Conservation (phyloP, 2,113 vertebrate species). For the Chauna torquata region DNA sequence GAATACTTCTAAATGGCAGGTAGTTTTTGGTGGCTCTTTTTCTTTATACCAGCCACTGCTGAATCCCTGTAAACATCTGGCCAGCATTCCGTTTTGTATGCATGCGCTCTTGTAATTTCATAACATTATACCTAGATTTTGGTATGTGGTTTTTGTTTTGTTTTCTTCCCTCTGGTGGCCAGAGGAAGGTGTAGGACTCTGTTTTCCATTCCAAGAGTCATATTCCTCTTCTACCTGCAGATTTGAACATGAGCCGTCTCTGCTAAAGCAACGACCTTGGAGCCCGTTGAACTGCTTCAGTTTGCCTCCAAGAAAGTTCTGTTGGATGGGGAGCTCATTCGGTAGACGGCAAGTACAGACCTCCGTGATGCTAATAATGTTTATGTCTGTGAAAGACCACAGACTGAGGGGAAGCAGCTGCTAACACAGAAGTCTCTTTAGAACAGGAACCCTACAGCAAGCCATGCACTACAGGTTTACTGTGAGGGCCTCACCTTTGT, state of each 20-base stretch:
- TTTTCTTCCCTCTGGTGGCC: not conserved
- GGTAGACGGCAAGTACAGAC: slow-evolving; percentile 90
- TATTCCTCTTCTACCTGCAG: slow-evolving; percentile 71
- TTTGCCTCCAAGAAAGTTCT: slow-evolving; percentile 92
- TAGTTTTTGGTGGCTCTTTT: not conserved
- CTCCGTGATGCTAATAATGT: not conserved
- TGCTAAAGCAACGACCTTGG: slow-evolving; percentile 94
- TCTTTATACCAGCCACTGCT: not conserved
- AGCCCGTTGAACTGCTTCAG: slow-evolving; percentile 91
- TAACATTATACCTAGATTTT: accelerated
- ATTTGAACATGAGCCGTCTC: slow-evolving; percentile 96
- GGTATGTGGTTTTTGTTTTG: too few relatives aligned
- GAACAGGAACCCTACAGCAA: not conserved
- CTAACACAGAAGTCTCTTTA: not conserved
- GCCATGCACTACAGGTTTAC: not conserved
- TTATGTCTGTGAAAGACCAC: not conserved
- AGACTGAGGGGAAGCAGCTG: not conserved
- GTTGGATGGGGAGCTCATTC: slow-evolving; percentile 84
- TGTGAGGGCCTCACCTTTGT: not conserved
- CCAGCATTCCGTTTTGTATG: not conserved
- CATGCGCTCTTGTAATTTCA: not conserved
- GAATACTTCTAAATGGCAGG: not conserved
- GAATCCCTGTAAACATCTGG: not conserved
- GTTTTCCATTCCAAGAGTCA: not conserved
- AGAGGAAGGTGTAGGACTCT: not conserved